These are phyloP conservation scores for Hypothenemus hampei DNA, from an alignment of 1,140 invertebrate genomes.

Conservation along the genomic window DNA sequence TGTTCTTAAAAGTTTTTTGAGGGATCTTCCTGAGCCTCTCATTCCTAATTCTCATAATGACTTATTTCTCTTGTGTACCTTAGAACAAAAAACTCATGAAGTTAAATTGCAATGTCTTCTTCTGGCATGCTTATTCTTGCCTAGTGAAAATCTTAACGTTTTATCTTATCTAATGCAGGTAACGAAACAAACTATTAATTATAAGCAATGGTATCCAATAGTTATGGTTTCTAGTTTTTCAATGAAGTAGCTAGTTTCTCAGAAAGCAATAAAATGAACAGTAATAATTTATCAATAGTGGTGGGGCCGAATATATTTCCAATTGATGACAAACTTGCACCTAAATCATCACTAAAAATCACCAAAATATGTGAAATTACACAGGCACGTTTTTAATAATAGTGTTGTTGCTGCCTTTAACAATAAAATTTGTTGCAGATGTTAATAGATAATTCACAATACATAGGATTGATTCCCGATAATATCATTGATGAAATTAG, in stretches of 20 bases:
- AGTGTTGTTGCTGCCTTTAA: no score
- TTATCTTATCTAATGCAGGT: constrained; percentile 64
- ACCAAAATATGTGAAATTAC: constrained; percentile 41
- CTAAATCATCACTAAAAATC: constrained; percentile 36
- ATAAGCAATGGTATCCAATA: background rate
- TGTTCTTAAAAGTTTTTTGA: constrained; percentile 76
- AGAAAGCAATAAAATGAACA: constrained; percentile 74
- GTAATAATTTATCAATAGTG: constrained; percentile 73
- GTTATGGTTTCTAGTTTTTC: constrained; percentile 50
- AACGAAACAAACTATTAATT: background rate
- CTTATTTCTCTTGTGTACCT: constrained; percentile 64
- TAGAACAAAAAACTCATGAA: constrained; percentile 41
- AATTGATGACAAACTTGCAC: constrained; percentile 48
- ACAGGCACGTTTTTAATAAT: constrained; percentile 30
- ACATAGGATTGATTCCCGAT: constrained; percentile 67
- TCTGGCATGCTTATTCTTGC: constrained; percentile 60
- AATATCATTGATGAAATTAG: constrained; percentile 48
- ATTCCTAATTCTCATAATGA: constrained; percentile 69
- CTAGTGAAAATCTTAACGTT: constrained; percentile 58
- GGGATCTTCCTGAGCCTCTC: constrained; percentile 75
- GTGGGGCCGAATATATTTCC: constrained; percentile 80
- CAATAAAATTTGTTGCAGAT: constrained; percentile 50
- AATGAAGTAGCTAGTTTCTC: constrained; percentile 55
- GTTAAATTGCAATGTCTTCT: constrained; percentile 53
- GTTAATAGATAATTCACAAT: constrained; percentile 69